These are phyloP conservation scores for Lagopus leucura DNA, from an alignment of 2,113 vertebrate species.

Conservation along the genomic window DNA sequence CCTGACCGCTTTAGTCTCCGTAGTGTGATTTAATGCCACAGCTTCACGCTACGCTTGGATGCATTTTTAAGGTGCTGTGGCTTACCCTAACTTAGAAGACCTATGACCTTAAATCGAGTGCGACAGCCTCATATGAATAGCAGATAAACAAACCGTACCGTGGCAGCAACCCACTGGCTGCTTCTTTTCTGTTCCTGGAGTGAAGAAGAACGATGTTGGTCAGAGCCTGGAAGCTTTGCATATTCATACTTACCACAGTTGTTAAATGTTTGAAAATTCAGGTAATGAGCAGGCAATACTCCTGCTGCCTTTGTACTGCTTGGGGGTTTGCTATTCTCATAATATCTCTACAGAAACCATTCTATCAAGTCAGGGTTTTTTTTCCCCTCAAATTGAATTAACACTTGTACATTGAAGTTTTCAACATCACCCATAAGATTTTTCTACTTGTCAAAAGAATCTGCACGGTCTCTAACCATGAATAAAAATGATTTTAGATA, in stretches of 20 bases:
- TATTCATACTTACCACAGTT: constrained; percentile 72
- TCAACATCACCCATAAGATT: constrained; percentile 80
- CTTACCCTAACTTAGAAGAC: constrained; percentile 7
- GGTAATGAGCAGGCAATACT: constrained; percentile 70
- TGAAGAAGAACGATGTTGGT: neutral
- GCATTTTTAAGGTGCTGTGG: neutral
- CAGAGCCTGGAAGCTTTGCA: constrained; percentile 66
- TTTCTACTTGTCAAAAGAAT: constrained; percentile 79
- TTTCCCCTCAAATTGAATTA: constrained; percentile 64
- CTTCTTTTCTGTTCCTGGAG: constrained; percentile 17
- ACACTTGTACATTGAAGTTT: constrained; percentile 75
- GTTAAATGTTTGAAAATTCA: constrained; percentile 72
- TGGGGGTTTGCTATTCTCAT: constrained; percentile 69
- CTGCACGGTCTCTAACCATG: constrained; percentile 74
- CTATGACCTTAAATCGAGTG: neutral
- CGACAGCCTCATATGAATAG: neutral
- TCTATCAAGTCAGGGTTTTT: constrained; percentile 49
- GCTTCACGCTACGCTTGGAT: neutral
- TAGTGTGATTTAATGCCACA: neutral
- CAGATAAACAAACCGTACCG: neutral
- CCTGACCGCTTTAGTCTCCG: neutral
- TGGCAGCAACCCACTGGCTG: neutral
- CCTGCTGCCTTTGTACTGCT: constrained; percentile 71
- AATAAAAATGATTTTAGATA: constrained; percentile 82
- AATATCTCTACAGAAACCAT: constrained; percentile 61